A percentile compares a stretch with the other conserved stretches of the same genome.
Conservation (phyloP, 1,140 invertebrate genomes). For the Akabosia matsudoensis region DNA sequence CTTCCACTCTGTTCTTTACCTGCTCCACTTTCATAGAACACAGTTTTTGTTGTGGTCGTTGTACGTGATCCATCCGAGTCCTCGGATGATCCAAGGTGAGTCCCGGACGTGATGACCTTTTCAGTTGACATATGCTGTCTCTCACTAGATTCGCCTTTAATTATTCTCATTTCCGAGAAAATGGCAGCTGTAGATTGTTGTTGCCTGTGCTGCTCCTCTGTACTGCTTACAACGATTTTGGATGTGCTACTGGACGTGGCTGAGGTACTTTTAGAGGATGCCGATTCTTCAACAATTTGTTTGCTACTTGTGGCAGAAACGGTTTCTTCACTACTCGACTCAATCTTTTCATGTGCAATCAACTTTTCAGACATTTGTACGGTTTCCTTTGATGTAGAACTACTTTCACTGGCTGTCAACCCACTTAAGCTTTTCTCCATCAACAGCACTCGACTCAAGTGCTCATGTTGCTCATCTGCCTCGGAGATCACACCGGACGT, state of each 20-base stretch:
- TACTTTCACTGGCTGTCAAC: not conserved
- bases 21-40: not conserved
- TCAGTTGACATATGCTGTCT: not conserved
- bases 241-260: not conserved
- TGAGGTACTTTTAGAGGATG: not conserved
- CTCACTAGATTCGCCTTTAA: not conserved
- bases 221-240: not conserved
- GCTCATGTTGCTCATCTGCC: not conserved
- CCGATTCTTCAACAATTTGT: not conserved
- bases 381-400: not conserved
- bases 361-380: not conserved
- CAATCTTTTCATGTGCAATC: not conserved
- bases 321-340: not conserved
- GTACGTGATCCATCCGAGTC: not conserved
- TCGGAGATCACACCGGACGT: constrained; percentile 19
- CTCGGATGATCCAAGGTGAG: not conserved
- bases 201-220: not conserved
- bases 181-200: not conserved
- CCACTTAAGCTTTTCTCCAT: not conserved
- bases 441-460: not conserved
- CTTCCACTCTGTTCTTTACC: not conserved
- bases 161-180: not conserved
- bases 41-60: constrained; percentile 1
- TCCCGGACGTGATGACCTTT: not conserved
- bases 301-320: not conserved